phyloP scores from a whole-genome alignment of 2,797 vertebrate genomes.

The Tangara arthus region DNA sequence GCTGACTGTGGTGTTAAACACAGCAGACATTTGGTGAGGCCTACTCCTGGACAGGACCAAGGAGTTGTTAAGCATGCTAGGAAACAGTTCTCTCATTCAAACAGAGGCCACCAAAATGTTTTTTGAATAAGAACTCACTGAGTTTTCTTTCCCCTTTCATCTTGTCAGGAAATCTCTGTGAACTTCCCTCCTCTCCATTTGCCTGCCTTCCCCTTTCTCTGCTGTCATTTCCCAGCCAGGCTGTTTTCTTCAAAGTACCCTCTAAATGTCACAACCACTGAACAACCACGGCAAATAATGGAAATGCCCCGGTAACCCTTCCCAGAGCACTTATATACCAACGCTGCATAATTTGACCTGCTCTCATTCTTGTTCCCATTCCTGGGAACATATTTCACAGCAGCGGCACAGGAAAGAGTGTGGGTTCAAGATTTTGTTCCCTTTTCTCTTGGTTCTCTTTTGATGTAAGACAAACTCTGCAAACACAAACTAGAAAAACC shows the following conservation, averaged over 20 bases:
- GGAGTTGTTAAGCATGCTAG: background rate
- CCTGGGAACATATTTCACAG: background rate
- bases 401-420: background rate
- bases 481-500: background rate
- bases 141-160: slow-evolving; percentile 48
- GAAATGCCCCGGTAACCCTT: slow-evolving; percentile 54
- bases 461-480: background rate
- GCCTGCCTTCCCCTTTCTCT: slow-evolving; percentile 51
- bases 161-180: slow-evolving; percentile 49
- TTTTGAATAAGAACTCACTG: slow-evolving; percentile 34
- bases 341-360: slow-evolving; percentile 10
- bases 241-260: slow-evolving; percentile 58
- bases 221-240: slow-evolving; percentile 46
- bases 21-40: slow-evolving; percentile 21
- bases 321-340: slow-evolving; percentile 2
- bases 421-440: background rate
- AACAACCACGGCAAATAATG: slow-evolving; percentile 43
- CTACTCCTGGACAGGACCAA: background rate
- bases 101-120: slow-evolving; percentile 22
- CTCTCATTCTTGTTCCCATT: background rate
- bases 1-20: slow-evolving; percentile 17
- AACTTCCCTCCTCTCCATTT: slow-evolving; percentile 57
- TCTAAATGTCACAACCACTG: slow-evolving; percentile 56
- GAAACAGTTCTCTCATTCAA: background rate
- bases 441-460: slow-evolving; percentile 36